phyloP scores from a whole-genome alignment of 2,797 vertebrate genomes.

The Urophycis tenuis region DNA sequence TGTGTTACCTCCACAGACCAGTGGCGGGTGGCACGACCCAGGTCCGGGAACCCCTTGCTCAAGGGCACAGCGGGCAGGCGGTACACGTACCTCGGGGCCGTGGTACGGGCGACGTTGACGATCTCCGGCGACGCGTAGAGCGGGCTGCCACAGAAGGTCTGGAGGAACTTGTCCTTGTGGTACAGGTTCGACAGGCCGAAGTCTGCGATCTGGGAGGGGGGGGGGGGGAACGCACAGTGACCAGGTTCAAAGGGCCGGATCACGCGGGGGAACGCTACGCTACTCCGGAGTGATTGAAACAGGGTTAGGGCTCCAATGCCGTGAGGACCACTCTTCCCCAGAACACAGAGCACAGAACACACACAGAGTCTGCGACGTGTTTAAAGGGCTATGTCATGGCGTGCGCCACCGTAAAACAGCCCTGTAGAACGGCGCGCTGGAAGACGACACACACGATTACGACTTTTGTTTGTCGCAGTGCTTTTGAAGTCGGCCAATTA shows the following conservation, averaged over 20 bases:
- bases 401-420: not conserved
- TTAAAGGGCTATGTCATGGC: too few relatives aligned
- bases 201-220: slow-evolving; percentile 83
- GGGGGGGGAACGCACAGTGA: not conserved
- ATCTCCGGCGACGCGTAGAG: slow-evolving; percentile 99
- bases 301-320: not conserved
- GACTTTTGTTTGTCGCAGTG: not conserved
- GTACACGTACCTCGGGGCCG: slow-evolving; percentile 90
- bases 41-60: too few relatives aligned
- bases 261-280: too few relatives aligned
- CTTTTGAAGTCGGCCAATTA: not conserved
- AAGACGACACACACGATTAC: not conserved
- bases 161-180: slow-evolving; percentile 95
- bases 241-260: too few relatives aligned
- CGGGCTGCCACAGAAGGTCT: slow-evolving; percentile 97
- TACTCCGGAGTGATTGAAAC: too few relatives aligned
- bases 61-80: not conserved
- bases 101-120: slow-evolving; percentile 94
- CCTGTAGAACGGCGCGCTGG: not conserved
- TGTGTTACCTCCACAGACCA: too few relatives aligned
- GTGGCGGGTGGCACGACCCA: too few relatives aligned
- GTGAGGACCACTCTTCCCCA: too few relatives aligned
- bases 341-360: too few relatives aligned
- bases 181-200: slow-evolving; percentile 98
- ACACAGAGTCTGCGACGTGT: too few relatives aligned